Base-by-base conservation (phyloP, 2,113 vertebrate genomes). In the Gymnarchus niloticus region DNA sequence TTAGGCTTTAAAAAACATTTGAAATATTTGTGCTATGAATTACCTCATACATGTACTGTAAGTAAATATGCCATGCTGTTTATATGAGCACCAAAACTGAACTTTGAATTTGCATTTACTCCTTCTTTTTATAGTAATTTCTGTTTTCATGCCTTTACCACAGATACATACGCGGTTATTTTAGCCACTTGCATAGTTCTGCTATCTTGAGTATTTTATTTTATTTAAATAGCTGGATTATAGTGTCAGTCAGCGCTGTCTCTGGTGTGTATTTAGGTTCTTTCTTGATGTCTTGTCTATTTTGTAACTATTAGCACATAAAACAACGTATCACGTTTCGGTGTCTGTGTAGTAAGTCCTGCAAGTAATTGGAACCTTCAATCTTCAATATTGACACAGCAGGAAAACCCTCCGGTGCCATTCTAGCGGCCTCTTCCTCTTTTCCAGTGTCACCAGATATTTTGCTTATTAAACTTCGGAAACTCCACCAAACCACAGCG, bases 391-490 rank as follows among this genome's bases (percentile, higher is more conserved):
- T 52, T 81, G 82, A 83, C 82, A 57, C 82, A 83, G 82, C 82
- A 83, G 41, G 82, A 83, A 83, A 59, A 57, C 23, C 33, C 49
- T 82, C n/a, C 80, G 14, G 51, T 1, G 4, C 19, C n/a, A 28
- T 28, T 46, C 4, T 21, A 28, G 28, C 33, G 19, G 14, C 12
- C 21, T 28, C 54, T 83, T 83, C 82, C 82, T 10, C 54, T 83
- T 83, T 83, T 83, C 23, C 28, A 21, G 28, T 23, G 82, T 83
- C 82, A 82, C n/a, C 80, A 83, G 82, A 59, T 57, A 56, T 59
- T 80, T 44, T 56, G 52, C 81, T n/a, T 33, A 8, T 46, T 25
- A n/a, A 8, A 2, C 17, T 21, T 21, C 33, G 82, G 82, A 57
- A 83, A 83, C 21, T 51, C 82, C 82, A 17, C n/a, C 37, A 10